These are phyloP conservation scores for Muscicapa comitata DNA, from an alignment of 2,797 vertebrate genomes.

Conservation along the genomic window DNA sequence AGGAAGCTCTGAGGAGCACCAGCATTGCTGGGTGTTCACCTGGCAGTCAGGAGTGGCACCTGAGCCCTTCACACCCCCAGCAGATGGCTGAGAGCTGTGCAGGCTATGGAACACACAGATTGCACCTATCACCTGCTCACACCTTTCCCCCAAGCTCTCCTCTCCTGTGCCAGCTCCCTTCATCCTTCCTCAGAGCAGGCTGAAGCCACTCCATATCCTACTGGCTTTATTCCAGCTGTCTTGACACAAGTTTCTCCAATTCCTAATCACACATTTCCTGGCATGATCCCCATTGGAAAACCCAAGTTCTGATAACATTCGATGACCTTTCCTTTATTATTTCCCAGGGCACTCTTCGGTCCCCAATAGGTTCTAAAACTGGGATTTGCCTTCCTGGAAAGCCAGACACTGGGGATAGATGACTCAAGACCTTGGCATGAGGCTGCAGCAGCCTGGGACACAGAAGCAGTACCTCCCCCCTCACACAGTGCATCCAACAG, in stretches of 20 bases:
- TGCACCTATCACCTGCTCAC: neutral
- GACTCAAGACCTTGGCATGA: slow-evolving; percentile 47
- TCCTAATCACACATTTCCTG: slow-evolving; percentile 19
- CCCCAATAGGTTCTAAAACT: slow-evolving; percentile 35
- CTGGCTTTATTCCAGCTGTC: neutral
- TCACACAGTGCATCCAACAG: neutral
- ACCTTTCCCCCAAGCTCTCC: neutral
- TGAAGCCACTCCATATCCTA: neutral
- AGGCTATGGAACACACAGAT: neutral
- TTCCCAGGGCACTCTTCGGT: neutral
- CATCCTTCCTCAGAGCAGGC: neutral
- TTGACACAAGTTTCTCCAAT: slow-evolving; percentile 19
- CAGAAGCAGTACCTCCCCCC: slow-evolving; percentile 19
- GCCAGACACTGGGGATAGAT: slow-evolving; percentile 9
- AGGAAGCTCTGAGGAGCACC: neutral
- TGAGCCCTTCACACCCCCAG: neutral
- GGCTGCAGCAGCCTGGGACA: slow-evolving; percentile 10
- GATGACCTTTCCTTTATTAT: slow-evolving; percentile 50
- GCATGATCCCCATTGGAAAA: neutral
- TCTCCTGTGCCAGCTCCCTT: neutral
- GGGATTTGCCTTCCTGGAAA: slow-evolving; percentile 65
- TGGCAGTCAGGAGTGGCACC: neutral
- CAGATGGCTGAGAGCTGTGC: accelerated
- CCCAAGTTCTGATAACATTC: slow-evolving; percentile 26
- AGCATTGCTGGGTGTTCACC: neutral